Percentiles rank a stretch among this genome's conserved stretches.
These are phyloP conservation scores for Semicossyphus pulcher DNA, from an alignment of 2,113 vertebrate species.

Conservation along the genomic window DNA sequence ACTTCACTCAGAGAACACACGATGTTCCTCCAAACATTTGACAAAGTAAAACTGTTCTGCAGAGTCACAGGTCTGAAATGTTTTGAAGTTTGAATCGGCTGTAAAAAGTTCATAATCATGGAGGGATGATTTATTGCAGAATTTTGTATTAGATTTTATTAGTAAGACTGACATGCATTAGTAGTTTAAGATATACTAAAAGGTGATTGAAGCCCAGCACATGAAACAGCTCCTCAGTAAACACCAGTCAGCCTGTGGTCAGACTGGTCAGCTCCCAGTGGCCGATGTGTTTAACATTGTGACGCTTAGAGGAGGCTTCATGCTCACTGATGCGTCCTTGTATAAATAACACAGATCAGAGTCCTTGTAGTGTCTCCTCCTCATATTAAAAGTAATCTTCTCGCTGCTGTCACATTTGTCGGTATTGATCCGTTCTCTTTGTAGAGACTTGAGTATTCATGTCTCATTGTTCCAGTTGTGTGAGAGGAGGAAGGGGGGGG, in stretches of 20 bases:
- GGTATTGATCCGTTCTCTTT: conserved; percentile 43
- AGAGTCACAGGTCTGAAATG: not conserved
- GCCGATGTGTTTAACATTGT: conserved; percentile 7
- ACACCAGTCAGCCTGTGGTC: conserved; percentile 4
- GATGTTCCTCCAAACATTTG: too few species aligned
- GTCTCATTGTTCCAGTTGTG: conserved; percentile 39
- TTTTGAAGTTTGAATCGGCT: not conserved
- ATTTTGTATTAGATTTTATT: too few species aligned
- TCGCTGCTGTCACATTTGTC: conserved; percentile 36
- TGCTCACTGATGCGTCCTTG: conserved; percentile 4
- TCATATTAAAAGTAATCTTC: conserved; percentile 38
- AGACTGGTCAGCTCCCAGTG: conserved; percentile 1
- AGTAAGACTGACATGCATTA: not conserved
- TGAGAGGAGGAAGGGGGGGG: not conserved
- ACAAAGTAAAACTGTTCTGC: not conserved
- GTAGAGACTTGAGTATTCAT: conserved; percentile 11
- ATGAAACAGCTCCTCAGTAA: conserved; percentile 7
- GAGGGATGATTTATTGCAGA: not conserved
- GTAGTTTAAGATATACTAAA: not conserved
- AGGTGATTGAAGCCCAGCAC: not conserved
- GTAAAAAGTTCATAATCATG: too few species aligned
- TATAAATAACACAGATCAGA: conserved; percentile 47
- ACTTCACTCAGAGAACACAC: not conserved
- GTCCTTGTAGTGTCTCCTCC: conserved; percentile 21
- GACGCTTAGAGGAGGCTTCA: conserved; percentile 17